A percentile compares a stretch with the other conserved stretches of the same genome.
phyloP scores from a whole-genome alignment of 2,797 vertebrate genomes.

The Sciurus vulgaris region DNA sequence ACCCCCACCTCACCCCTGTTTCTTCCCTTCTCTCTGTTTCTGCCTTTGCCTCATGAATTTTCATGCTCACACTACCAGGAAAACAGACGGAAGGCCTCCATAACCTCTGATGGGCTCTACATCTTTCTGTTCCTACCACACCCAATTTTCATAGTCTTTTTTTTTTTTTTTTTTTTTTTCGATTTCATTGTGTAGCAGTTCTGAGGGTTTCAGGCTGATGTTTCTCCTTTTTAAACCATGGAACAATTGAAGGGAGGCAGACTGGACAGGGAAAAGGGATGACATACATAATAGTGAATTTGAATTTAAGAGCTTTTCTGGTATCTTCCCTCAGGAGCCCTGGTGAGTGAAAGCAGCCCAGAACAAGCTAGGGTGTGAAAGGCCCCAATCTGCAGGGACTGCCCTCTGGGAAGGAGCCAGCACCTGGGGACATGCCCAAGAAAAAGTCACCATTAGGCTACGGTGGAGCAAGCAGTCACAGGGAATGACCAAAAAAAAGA shows the following conservation, averaged over 20 bases:
- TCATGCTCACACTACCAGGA: slow-evolving; percentile 50
- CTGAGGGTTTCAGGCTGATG: not conserved
- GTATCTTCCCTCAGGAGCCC: not conserved
- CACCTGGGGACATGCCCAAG: not conserved
- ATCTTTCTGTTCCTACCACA: not conserved
- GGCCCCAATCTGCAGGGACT: no score
- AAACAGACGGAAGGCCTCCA: not conserved
- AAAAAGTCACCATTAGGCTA: not conserved
- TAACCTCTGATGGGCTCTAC: not conserved
- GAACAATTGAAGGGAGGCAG: not conserved
- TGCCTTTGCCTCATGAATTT: slow-evolving; percentile 54
- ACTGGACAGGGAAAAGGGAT: not conserved
- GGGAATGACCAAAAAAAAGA: not conserved
- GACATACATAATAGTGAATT: not conserved
- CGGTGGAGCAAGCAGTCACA: not conserved
- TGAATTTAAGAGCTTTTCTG: not conserved
- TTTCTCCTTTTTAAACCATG: not conserved
- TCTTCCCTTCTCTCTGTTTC: not conserved
- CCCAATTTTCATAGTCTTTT: not conserved
- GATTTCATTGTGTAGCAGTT: not conserved
- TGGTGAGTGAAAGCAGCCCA: not conserved
- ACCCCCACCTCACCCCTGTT: not conserved
- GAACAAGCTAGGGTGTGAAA: not conserved
- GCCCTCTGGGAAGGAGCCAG: not conserved
- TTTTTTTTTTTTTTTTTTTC: no score